Evolutionary conservation across 1,140 invertebrate species (phyloP).

Genomic region (Sitobion miscanthi): DNA sequence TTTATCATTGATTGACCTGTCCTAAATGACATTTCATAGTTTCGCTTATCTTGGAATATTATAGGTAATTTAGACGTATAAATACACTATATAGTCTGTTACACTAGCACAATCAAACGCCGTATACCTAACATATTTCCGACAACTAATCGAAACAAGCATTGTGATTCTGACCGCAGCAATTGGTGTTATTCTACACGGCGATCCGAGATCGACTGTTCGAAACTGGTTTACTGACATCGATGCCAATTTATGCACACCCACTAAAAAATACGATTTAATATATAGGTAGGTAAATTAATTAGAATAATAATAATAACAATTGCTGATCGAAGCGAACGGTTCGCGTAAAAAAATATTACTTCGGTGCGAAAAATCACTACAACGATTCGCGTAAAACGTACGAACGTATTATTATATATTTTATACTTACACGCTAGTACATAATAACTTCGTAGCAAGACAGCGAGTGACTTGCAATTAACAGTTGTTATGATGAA

Average conservation of each 20-base stretch:
- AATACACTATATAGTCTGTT: neutral
- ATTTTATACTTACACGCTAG: neutral
- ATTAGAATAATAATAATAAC: no score
- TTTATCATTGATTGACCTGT: no score
- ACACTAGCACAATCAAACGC: neutral
- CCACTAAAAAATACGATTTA: neutral
- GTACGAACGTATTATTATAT: neutral
- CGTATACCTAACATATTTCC: neutral
- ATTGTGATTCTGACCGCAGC: constrained; percentile 1
- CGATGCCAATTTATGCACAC: neutral
- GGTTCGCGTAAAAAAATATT: neutral
- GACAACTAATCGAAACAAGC: constrained; percentile 7
- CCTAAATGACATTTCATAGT: no score
- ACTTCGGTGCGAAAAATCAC: neutral
- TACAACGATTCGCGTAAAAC: neutral
- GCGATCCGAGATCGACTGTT: neutral
- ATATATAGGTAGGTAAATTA: neutral
- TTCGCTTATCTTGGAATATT: neutral
- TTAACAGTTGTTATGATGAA: neutral
- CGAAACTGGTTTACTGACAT: neutral
- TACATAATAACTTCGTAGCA: neutral
- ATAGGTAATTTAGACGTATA: neutral
- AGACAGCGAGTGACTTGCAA: neutral
- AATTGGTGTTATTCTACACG: neutral
- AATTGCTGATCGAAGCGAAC: neutral